Conservation (phyloP, 2,888 invertebrate genomes). For the Flexamia atlantica region DNA sequence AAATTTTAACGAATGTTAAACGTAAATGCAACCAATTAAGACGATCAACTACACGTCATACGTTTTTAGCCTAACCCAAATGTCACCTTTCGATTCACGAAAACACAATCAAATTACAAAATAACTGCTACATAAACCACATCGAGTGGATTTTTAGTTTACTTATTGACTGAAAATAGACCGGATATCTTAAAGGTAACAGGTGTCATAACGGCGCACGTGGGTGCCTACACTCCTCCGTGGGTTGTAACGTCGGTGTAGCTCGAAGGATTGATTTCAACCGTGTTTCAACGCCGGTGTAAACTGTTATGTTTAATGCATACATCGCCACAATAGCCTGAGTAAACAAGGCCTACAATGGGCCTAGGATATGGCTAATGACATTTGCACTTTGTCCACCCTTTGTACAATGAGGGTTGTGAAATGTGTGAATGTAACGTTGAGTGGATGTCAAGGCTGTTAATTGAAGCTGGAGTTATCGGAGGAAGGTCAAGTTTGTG, state of each 20-base stretch:
- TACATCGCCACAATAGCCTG: neutral
- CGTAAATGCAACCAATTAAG: too few relatives aligned
- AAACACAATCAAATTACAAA: too few relatives aligned
- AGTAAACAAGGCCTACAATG: neutral
- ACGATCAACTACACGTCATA: too few relatives aligned
- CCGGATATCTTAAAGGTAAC: too few relatives aligned
- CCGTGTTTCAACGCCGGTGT: slow-evolving; percentile 1
- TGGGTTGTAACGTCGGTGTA: slow-evolving; percentile 16
- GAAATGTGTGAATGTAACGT: too few relatives aligned
- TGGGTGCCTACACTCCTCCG: neutral
- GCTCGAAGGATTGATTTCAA: slow-evolving; percentile 22
- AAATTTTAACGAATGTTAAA: too few relatives aligned
- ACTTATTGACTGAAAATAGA: too few relatives aligned
- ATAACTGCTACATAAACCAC: too few relatives aligned
- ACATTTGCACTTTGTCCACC: neutral
- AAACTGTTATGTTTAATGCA: slow-evolving; percentile 29
- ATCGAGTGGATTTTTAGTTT: too few relatives aligned
- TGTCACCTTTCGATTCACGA: too few relatives aligned
- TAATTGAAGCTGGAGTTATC: neutral
- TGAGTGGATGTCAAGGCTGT: neutral
- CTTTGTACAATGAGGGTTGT: neutral
- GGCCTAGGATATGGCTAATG: neutral
- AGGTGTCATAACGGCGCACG: neutral
- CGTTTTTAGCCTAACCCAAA: too few relatives aligned
- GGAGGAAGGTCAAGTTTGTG: too few relatives aligned